Evolutionary conservation across 1,140 invertebrate species (phyloP), one percentile per base, ranked within the genome.

Genomic region (Drosophila willistoni): DNA sequence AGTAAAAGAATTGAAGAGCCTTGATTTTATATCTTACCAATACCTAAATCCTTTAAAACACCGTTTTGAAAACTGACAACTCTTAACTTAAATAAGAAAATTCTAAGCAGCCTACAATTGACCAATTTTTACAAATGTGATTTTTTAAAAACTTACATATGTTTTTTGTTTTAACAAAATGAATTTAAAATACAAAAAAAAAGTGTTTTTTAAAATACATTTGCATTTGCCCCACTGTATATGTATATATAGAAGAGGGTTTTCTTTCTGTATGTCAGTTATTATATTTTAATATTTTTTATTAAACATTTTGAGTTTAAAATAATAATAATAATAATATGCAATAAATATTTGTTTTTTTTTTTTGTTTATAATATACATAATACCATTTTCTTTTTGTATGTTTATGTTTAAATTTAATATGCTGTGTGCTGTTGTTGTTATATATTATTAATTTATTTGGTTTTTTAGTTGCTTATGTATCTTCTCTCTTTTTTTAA

Each of bases 231-330:
- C n/a, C n/a, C n/a, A n/a, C n/a, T n/a, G n/a, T n/a, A n/a, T n/a
- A n/a, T n/a, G n/a, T n/a, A n/a, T n/a, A n/a, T n/a, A n/a, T 19
- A 25, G 22, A 25, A 25, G 7, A 9, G 14, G 14, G 44, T 47
- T 19, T 44, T 7, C 1, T 44, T 2, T 44, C 19, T 19, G 17
- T 17, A 17, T 59, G 29, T n/a, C 25, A 14, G 39, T 60, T 47
- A 67, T 64, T 78, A 72, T 67, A 78, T 71, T 44, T 68, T 71
- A 77, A 70, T 80, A 73, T 68, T 81, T 80, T 89, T 87, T 87
- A 89, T 87, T 87, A 83, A 87, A 71, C 83, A 67, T 79, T 87
- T 89, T 4, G 87, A 77, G 79, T 86, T 86, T 87, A 83, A 86
- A 86, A 86, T 86, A 86, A 86, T 86, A 78, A 78, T 61, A 22